phyloP scores from a whole-genome alignment of 2,797 vertebrate genomes.

The Eurystomus glaucurus region DNA sequence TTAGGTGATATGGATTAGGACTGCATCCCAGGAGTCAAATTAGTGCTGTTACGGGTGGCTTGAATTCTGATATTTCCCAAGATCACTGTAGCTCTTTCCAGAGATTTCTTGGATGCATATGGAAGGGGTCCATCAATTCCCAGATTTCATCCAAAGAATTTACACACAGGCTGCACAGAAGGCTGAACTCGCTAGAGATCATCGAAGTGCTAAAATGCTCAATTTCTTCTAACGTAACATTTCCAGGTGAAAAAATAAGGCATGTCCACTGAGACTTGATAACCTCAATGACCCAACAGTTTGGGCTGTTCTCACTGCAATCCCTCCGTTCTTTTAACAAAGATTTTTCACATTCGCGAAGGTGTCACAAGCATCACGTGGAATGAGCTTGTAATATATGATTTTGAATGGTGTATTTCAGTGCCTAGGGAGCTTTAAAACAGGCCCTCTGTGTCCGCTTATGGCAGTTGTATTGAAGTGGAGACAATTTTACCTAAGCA shows the following conservation, averaged over 20 bases:
- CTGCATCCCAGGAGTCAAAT: not conserved
- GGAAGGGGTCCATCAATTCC: not conserved
- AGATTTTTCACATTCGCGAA: slow-evolving; percentile 23
- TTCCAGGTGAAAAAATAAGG: slow-evolving; percentile 51
- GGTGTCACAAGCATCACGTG: not conserved
- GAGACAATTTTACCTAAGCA: slow-evolving; percentile 22
- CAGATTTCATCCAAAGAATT: not conserved
- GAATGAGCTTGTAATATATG: slow-evolving; percentile 9
- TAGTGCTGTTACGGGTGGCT: not conserved
- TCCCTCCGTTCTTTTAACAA: not conserved
- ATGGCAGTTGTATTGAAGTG: not conserved
- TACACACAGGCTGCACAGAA: not conserved
- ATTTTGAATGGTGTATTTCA: slow-evolving; percentile 21
- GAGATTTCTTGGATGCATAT: slow-evolving; percentile 11
- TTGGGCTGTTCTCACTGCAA: not conserved
- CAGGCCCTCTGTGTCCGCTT: not conserved
- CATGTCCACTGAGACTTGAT: not conserved
- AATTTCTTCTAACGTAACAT: not conserved
- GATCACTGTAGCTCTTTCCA: slow-evolving; percentile 4
- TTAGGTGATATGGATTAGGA: not conserved
- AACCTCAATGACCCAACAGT: not conserved
- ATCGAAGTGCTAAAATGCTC: not conserved
- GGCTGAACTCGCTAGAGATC: not conserved
- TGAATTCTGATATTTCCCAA: not conserved
- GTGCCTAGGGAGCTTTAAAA: slow-evolving; percentile 3